Conservation (phyloP, 2,888 invertebrate species). For the Sialis fuliginosa region DNA sequence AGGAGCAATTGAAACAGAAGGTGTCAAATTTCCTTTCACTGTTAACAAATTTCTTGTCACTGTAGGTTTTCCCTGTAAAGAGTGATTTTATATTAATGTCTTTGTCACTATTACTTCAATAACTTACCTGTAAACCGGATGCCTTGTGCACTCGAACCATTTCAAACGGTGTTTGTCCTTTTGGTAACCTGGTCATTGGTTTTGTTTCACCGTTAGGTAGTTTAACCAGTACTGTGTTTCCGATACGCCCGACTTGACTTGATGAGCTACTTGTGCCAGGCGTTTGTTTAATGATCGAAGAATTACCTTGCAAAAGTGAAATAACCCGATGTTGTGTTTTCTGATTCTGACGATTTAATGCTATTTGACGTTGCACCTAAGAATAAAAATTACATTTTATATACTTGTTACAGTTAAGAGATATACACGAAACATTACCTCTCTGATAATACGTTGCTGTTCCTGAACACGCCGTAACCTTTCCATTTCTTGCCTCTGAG, state of each 20-base stretch:
- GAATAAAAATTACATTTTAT: neutral
- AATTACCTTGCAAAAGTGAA: constrained; percentile 53
- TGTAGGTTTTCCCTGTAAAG: neutral
- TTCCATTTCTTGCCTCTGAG: constrained; percentile 86
- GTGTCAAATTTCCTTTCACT: constrained; percentile 22
- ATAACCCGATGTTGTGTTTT: constrained; percentile 54
- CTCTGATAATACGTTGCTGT: constrained; percentile 65
- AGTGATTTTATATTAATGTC: neutral
- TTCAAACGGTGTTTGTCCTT: constrained; percentile 20
- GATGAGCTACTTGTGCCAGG: constrained; percentile 8
- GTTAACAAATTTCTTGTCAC: constrained; percentile 1
- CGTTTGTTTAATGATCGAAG: constrained; percentile 30
- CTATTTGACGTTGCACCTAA: constrained; percentile 56
- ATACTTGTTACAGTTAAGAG: neutral
- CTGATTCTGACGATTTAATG: constrained; percentile 47
- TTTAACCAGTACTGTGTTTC: constrained; percentile 26
- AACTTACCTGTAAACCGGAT: constrained; percentile 6
- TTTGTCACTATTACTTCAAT: neutral
- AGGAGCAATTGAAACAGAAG: constrained; percentile 31
- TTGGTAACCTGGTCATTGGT: constrained; percentile 24
- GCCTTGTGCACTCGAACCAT: constrained; percentile 21
- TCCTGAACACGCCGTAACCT: constrained; percentile 68
- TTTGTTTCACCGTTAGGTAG: constrained; percentile 27
- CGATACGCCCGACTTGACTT: constrained; percentile 8
- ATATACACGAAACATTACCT: constrained; percentile 20